Percentiles rank a stretch among this genome's conserved stretches.
These are phyloP conservation scores for Autographa gamma DNA, from an alignment of 2,888 invertebrate species.

Conservation along the genomic window DNA sequence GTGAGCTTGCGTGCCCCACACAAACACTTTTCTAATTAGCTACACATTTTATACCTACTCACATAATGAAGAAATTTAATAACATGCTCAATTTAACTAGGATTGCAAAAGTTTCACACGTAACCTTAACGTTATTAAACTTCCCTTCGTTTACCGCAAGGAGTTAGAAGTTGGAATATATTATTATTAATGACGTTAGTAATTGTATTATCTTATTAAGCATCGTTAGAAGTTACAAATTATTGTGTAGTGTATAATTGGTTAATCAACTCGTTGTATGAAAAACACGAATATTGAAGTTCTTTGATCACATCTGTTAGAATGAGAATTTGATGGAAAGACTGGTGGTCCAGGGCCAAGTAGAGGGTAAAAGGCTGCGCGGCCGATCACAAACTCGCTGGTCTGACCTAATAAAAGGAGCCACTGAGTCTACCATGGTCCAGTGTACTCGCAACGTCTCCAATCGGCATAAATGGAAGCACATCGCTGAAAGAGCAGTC, in stretches of 20 bases:
- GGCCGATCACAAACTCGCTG: no score
- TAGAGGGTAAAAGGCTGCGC: no score
- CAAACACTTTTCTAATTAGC: background rate
- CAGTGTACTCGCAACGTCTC: no score
- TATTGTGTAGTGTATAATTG: slow-evolving; percentile 2
- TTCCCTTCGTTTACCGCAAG: slow-evolving; percentile 7
- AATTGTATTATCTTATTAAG: slow-evolving; percentile 11
- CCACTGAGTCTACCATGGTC: no score
- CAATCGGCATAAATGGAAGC: no score
- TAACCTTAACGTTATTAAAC: slow-evolving; percentile 18
- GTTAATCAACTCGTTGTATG: background rate
- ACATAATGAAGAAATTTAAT: slow-evolving; percentile 22
- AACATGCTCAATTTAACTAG: slow-evolving; percentile 26
- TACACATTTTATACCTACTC: background rate
- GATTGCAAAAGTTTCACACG: slow-evolving; percentile 24
- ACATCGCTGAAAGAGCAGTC: no score
- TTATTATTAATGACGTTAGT: slow-evolving; percentile 13
- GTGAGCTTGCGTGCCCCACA: background rate
- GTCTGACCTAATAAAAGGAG: no score
- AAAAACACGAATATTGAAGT: no score
- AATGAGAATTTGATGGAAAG: no score
- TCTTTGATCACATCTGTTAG: no score
- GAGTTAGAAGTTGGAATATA: slow-evolving; percentile 11
- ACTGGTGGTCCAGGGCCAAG: no score
- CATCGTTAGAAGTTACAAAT: background rate